Percentiles rank a stretch among this genome's conserved stretches.
Conservation (phyloP, 2,113 vertebrate species). For the Corynorhinus townsendii region DNA sequence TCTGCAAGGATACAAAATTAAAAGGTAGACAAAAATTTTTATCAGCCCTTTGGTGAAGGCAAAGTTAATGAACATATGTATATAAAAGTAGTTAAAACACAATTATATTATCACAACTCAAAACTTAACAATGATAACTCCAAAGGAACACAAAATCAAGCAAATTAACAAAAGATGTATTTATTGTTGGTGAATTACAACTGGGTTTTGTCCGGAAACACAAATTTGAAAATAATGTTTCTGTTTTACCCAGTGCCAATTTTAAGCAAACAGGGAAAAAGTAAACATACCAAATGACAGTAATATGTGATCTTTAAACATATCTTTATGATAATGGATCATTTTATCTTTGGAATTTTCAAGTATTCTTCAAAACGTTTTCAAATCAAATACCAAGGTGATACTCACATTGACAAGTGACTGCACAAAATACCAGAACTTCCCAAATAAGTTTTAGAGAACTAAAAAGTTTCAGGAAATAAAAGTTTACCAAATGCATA, state of each 20-base stretch:
- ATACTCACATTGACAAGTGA: constrained; percentile 1
- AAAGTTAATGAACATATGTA: not conserved
- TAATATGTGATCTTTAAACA: constrained; percentile 9
- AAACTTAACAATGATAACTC: constrained; percentile 32
- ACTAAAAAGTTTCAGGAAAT: not conserved
- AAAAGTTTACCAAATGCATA: constrained; percentile 49
- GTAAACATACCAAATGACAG: constrained; percentile 13
- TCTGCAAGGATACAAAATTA: constrained; percentile 30
- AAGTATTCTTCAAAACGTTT: constrained; percentile 29
- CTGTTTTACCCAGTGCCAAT: constrained; percentile 71
- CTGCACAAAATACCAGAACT: not conserved
- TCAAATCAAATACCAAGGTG: constrained; percentile 9
- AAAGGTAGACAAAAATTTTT: constrained; percentile 8
- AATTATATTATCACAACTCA: constrained; percentile 13
- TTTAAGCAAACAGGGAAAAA: constrained; percentile 64
- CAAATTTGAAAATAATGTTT: constrained; percentile 54
- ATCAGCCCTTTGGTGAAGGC: not conserved
- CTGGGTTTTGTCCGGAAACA: constrained; percentile 53
- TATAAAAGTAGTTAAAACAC: constrained; percentile 16
- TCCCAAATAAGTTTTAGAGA: not conserved
- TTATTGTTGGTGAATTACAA: constrained; percentile 47
- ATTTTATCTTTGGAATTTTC: constrained; percentile 33
- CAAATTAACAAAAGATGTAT: constrained; percentile 46
- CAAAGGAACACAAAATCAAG: constrained; percentile 58
- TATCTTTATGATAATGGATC: not conserved